A percentile compares a stretch with the other conserved stretches of the same genome.
Evolutionary conservation across 2,797 vertebrate genomes (phyloP).

Genomic region (Columba guinea): DNA sequence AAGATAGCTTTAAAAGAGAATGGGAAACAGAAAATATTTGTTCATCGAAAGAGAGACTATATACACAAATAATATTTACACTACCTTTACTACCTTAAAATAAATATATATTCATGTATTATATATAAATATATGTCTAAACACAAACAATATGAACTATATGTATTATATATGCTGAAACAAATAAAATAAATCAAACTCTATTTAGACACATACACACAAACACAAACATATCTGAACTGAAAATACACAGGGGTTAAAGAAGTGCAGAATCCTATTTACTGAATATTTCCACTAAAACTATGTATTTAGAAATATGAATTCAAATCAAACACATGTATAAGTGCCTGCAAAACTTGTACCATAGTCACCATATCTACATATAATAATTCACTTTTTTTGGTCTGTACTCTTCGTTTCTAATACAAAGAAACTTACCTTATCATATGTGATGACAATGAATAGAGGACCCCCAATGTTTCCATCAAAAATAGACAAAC

Average conservation of each 20-base stretch:
- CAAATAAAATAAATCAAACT: background rate
- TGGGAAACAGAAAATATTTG: background rate
- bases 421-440: background rate
- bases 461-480: background rate
- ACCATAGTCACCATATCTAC: background rate
- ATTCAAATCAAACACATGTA: accelerated
- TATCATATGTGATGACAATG: background rate
- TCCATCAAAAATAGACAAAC: background rate
- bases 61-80: background rate
- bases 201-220: background rate
- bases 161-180: background rate
- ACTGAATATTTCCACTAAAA: background rate
- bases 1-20: background rate
- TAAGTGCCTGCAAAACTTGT: background rate
- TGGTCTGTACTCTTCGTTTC: background rate
- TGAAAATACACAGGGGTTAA: background rate
- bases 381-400: background rate
- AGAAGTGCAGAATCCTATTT: background rate
- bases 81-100: background rate
- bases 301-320: background rate
- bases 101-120: background rate
- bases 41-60: background rate
- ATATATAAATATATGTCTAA: background rate
- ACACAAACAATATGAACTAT: background rate
- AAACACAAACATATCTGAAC: background rate